Evolutionary conservation across 2,888 invertebrate species (phyloP), one percentile per base, ranked within the genome.

Genomic region (Apamea crenata): DNA sequence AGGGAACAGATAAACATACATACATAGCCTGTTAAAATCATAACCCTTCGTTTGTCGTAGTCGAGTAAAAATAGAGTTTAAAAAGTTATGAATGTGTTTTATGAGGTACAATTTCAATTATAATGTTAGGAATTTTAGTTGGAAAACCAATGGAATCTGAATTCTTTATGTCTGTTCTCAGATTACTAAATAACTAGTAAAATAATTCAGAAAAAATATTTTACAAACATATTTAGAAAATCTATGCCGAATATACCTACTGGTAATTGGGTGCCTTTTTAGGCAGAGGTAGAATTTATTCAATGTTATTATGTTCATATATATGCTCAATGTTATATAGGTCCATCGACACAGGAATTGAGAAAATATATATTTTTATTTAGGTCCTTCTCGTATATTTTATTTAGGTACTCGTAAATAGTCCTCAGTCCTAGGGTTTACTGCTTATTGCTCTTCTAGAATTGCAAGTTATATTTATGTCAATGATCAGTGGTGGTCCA

Each of bases 161-260:
- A 5, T n/a, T 47, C 32, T 69, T 70, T 70, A 36, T 66, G 66
- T 73, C 12, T 32, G 18, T 18, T 10, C 5, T 5, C 25, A 1
- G 25, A 32, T 47, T 21, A 16, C 10, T 6, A 25, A 32, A 4
- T 5, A 50, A 6, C 50, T 25, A 16, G 7, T 47, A 14, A 4
- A 50, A 32, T 16, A 32, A 32, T 16, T 25, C 36, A 18, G 16
- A n/a, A 56, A 6, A 18, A 47, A 32, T 32, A 73, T 66, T 0
- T 18, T 10, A 18, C 25, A n/a, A 74, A 53, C 14, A 7, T 1
- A 25, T 21, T 71, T 44, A 32, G 8, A 77, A 77, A 59, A 78
- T 77, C 47, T 59, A 53, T 18, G 25, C 10, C 61, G 7, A 78
- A 77, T 59, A 59, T 40, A 40, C n/a, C n/a, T n/a, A n/a, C 40